Evolutionary conservation across 2,797 vertebrate species (phyloP).

Genomic region (Ibycter americanus): DNA sequence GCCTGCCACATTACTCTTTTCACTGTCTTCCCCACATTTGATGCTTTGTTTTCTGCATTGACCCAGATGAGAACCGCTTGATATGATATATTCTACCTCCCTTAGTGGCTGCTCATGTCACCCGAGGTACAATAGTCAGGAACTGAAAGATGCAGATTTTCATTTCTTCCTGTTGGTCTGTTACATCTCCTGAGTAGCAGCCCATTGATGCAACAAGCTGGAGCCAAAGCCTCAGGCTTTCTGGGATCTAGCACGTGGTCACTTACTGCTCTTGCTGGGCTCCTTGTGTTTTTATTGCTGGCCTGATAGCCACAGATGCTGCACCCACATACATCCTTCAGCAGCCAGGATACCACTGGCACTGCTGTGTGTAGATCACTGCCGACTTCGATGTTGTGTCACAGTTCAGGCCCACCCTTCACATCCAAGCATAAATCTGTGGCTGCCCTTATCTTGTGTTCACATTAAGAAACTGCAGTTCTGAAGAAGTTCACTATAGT

Average conservation of each 20-base stretch:
- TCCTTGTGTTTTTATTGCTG: not conserved
- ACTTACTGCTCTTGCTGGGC: not conserved
- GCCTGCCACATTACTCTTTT: not conserved
- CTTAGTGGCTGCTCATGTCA: not conserved
- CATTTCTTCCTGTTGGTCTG: not conserved
- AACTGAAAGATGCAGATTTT: not conserved
- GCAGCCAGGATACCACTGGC: not conserved
- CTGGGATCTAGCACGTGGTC: not conserved
- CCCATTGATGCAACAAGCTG: not conserved
- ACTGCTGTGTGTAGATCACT: not conserved
- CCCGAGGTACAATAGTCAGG: accelerated
- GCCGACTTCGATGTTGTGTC: accelerated
- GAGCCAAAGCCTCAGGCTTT: not conserved
- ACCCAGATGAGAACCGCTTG: not conserved
- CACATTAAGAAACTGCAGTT: not conserved
- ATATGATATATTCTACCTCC: not conserved
- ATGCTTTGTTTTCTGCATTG: not conserved
- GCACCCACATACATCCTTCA: not conserved
- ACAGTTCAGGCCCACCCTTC: not conserved
- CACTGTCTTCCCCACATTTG: not conserved
- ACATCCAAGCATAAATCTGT: not conserved
- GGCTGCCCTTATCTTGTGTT: not conserved
- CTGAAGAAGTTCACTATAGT: not conserved
- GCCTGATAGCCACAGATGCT: not conserved
- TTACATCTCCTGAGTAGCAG: not conserved